Base-by-base conservation (phyloP, 2,113 vertebrate genomes). In the Oreocharis arfaki region DNA sequence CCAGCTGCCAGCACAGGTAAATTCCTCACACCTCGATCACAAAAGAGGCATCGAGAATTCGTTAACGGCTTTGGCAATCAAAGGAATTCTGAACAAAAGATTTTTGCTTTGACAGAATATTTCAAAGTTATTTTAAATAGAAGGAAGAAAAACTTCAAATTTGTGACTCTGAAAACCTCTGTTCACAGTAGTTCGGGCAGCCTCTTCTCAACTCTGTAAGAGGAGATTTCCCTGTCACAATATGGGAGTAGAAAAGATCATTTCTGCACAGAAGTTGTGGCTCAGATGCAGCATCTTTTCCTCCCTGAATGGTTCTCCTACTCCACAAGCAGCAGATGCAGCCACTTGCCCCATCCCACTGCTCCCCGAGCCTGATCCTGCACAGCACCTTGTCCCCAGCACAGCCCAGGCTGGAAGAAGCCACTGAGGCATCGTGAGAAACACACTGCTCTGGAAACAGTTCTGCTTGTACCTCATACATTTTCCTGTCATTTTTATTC, bases 401-500 rank as follows among this genome's bases (percentile, higher is more conserved):
- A 11, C 2, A 26, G 80, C 41, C 53, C 13, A 4, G 27, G 7
- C 23, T 13, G 52, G 9, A 7, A 57, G 80, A 53, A 84, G 76
- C 74, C 63, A 12, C 35, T 37, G 71, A 55, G 79, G 85, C 71
- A 80, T 32, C 1, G 3, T 65, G 61, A 70, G 60, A 60, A 74
- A 88, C 17, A 56, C 79, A 60, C 70, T 20, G 91, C 91, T 95
- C 93, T 65, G 65, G 50, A 90, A 92, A 93, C 76, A 59, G 11
- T 22, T 61, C 78, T 87, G 89, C 96, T 95, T 95, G 95, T 95
- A 96, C 87, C 91, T 89, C 95, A 59, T 96, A 60, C 83, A 90
- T 97, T 90, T 87, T 59, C 67, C 85, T 96, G 95, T 95, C 96
- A 69, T 82, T 94, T 96, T 77, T 94, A 95, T 96, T 94, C 97